Base-by-base conservation (phyloP, 2,888 invertebrate species). In the Limnephilus rhombicus region DNA sequence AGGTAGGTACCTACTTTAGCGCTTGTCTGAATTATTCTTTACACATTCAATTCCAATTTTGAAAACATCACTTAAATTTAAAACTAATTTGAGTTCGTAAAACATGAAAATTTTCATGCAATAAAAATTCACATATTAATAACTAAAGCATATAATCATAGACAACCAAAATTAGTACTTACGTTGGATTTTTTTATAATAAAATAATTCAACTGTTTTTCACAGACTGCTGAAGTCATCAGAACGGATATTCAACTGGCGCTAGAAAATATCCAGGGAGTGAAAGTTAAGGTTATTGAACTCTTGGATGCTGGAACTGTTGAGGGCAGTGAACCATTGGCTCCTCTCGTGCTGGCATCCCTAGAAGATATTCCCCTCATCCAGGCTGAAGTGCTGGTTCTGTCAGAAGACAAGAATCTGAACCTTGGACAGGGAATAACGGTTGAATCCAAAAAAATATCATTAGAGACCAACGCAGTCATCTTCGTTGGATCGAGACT, bases 331-430 rank as follows among this genome's bases (percentile, higher is more conserved):
- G 94, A 95, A 91, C 96, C 97, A 0, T 94, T 97, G 0, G 95
- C 97, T 0, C 96, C 96, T 3, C 94, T 95, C 18, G 96, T 98
- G 11, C 95, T 95, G 13, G 96, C 97, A 2, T 95, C 97, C 0
- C 95, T 98, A 0, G 97, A 96, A 87, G 97, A 98, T 94, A 94
- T 97, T 81, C 98, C 98, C 0, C 94, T 98, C 18, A 96, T 98
- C 5, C 97, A 98, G 94, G 97, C 97, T 0, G 97, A 98, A 88
- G 95, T 97, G 0, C 95, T 96, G 90, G 95, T 98, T 0, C 94
- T 97, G 93, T 95, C 96, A 37, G 96, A 96, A 89, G 96, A 96
- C 1, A 93, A 92, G 3, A 92, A 82, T 3, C 94, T 96, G 24
- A 95, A 96, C 85, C 94, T 97, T 94, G 96, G 96, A 0, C 94